phyloP scores from a whole-genome alignment of 92 coral and sea anemone species.

The Meandrina meandrites region DNA sequence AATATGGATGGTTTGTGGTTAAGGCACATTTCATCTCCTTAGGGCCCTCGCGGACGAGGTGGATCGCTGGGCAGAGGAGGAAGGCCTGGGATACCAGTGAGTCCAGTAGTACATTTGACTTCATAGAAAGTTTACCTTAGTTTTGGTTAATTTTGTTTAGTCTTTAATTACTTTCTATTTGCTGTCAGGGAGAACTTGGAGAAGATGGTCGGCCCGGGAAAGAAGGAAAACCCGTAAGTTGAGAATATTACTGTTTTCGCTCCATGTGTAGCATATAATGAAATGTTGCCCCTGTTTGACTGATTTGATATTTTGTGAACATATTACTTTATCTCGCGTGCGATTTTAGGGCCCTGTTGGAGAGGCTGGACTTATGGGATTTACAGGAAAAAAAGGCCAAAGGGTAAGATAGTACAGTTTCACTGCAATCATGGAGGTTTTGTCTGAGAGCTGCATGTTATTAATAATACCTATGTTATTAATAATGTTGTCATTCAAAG shows the following conservation, averaged over 20 bases:
- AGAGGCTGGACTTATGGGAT: conserved; percentile 64
- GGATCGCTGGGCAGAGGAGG: conserved; percentile 68
- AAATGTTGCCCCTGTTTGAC: not conserved
- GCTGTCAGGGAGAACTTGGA: conserved; percentile 55
- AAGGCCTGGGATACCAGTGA: conserved; percentile 58
- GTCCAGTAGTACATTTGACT: not conserved
- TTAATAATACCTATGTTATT: too few relatives aligned
- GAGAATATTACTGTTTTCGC: not conserved
- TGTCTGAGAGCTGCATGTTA: not conserved
- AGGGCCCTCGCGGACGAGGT: conserved; percentile 60
- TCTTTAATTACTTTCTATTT: not conserved
- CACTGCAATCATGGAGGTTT: not conserved
- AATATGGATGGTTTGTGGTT: not conserved
- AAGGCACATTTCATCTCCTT: not conserved
- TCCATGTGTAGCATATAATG: not conserved
- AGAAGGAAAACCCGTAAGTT: conserved; percentile 42
- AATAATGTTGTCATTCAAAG: too few relatives aligned
- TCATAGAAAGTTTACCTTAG: not conserved
- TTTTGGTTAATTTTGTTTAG: not conserved
- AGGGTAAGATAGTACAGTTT: conserved; percentile 4
- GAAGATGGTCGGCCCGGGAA: conserved; percentile 61
- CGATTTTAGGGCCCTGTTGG: conserved; percentile 62
- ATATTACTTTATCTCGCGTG: not conserved
- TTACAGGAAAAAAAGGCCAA: conserved; percentile 62
- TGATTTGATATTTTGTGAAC: not conserved